Evolutionary conservation across 2,113 vertebrate species (phyloP).

Genomic region (Turnix velox): DNA sequence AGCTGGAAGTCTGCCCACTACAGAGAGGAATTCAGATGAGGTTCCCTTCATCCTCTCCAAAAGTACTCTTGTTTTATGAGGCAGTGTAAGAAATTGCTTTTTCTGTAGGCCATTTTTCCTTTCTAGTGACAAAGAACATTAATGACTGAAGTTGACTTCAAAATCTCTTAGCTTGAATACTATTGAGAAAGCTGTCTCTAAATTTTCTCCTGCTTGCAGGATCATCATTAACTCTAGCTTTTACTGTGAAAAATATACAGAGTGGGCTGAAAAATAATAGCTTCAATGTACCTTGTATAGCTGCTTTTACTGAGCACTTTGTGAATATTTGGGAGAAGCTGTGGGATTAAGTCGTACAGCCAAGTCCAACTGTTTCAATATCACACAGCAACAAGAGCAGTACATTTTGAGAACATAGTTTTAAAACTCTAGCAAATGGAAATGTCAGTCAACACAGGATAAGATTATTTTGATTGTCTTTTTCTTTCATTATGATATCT

Average conservation of each 20-base stretch:
- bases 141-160: background rate
- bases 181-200: background rate
- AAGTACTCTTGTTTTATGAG: background rate
- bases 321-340: background rate
- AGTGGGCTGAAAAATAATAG: background rate
- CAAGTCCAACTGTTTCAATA: background rate
- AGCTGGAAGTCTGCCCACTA: background rate
- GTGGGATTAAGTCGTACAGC: background rate
- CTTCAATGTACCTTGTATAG: background rate
- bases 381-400: background rate
- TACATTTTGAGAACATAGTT: background rate
- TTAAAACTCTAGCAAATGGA: background rate
- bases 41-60: background rate
- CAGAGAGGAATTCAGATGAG: background rate
- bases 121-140: background rate
- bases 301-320: background rate
- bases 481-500: constrained; percentile 2
- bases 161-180: background rate
- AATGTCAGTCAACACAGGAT: background rate
- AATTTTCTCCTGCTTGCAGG: background rate
- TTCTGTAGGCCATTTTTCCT: background rate
- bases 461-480: background rate
- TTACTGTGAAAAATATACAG: background rate
- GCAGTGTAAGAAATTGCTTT: background rate
- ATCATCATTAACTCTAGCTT: background rate